Base-by-base conservation (phyloP, 2,113 vertebrate genomes). In the Burhinus bistriatus region DNA sequence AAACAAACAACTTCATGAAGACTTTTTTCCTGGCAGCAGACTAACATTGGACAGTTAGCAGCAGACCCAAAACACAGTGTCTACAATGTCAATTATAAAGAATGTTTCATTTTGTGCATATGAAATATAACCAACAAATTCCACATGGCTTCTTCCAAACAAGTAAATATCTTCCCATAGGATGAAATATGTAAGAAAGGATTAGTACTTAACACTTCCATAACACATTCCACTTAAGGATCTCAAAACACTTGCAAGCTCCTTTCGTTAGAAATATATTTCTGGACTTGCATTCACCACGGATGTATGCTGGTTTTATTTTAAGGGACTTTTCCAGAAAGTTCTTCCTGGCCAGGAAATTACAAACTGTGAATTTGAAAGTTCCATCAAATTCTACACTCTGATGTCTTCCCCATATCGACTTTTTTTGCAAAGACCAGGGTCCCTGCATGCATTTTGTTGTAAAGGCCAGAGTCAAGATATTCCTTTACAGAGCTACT, bases 1-100 rank as follows among this genome's bases (percentile, higher is more conserved):
- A 92, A 76, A 25, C 40, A 91, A 88, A 87, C 14, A 93, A 76
- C 68, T 95, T 94, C 89, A 66, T 80, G 68, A 72, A 70, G 36
- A 62, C 30, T 54, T 95, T 95, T 95, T 87, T 90, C 83, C 78
- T 77, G n/a, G 42, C 92, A 91, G 87, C 84, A 93, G 86, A 92
- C 79, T 76, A 93, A 72, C 32, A 61, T 19, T 76, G 40, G 66
- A 92, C n/a, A 83, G 65, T 90, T 80, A 95, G 65, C 62, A 90
- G 77, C 26, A 84, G 51, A 91, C 70, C 44, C 70, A 58, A 81
- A 65, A 52, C 66, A 2, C 12, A 62, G 29, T 22, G 18, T 79
- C 83, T 93, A 36, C 21, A 73, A 42, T 32, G 57, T 79, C 69
- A 95, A 21, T 30, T 81, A 49, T 66, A 97, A 89, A 68, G 58